Evolutionary conservation across 2,797 vertebrate species (phyloP).

Genomic region (Lepilemur septentrionalis): DNA sequence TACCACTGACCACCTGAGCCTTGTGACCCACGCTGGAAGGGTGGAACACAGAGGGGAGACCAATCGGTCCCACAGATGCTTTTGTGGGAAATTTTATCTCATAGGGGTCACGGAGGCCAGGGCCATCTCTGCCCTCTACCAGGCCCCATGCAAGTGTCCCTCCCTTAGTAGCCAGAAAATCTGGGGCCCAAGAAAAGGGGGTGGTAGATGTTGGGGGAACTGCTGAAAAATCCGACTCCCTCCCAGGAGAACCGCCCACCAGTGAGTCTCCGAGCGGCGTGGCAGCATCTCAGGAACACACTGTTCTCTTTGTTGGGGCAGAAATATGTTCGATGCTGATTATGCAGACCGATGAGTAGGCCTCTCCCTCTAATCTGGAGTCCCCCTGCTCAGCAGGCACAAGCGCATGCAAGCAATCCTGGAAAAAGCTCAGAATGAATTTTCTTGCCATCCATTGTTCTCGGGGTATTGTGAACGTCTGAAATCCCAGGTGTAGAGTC

Average conservation of each 20-base stretch:
- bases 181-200: background rate
- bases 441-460: background rate
- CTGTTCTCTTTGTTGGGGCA: constrained; percentile 68
- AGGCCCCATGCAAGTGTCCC: background rate
- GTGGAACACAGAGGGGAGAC: background rate
- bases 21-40: background rate
- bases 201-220: background rate
- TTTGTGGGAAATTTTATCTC: background rate
- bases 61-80: background rate
- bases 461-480: background rate
- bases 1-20: background rate
- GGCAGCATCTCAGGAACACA: constrained; percentile 48
- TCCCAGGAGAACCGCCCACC: constrained; percentile 50
- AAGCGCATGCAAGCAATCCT: background rate
- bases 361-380: constrained; percentile 36
- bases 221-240: background rate
- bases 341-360: constrained; percentile 51
- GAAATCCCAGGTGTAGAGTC: background rate
- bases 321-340: constrained; percentile 50
- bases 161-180: background rate
- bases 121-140: background rate
- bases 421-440: background rate
- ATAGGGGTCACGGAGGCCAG: background rate
- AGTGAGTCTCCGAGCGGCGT: background rate
- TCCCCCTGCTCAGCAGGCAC: constrained; percentile 40